Evolutionary conservation across 2,797 vertebrate genomes (phyloP).

Genomic region (Onychomys torridus): DNA sequence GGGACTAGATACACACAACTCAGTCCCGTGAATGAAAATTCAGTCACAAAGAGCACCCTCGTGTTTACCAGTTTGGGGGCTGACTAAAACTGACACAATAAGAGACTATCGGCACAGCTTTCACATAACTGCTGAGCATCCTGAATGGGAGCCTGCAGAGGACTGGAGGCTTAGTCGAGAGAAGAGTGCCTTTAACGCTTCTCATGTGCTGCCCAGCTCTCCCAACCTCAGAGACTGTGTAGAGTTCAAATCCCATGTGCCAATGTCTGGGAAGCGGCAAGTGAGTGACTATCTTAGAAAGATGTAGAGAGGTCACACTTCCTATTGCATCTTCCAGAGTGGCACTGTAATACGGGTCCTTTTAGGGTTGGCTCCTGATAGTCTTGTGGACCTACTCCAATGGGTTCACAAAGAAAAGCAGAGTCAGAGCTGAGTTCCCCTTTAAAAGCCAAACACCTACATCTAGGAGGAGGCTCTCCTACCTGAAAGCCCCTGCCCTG

Average conservation of each 20-base stretch:
- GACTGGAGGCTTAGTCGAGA: neutral
- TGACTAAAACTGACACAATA: neutral
- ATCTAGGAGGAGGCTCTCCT: conserved; percentile 69
- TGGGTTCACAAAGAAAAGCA: conserved; percentile 71
- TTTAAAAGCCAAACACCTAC: conserved; percentile 82
- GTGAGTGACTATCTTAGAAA: conserved; percentile 57
- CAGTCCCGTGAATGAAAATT: conserved; percentile 55
- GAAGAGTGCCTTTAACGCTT: neutral
- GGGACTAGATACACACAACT: conserved; percentile 48
- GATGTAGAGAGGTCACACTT: conserved; percentile 38
- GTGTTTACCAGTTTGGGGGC: neutral
- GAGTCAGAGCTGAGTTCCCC: conserved; percentile 78
- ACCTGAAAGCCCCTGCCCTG: conserved; percentile 60
- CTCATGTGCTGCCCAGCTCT: neutral
- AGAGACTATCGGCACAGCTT: neutral
- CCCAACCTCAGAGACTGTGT: neutral
- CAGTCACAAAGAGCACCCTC: conserved; percentile 70
- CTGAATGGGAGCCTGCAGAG: neutral
- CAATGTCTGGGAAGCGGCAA: neutral
- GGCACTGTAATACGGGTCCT: conserved; percentile 62
- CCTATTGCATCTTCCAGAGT: conserved; percentile 64
- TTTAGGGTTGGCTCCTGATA: conserved; percentile 69
- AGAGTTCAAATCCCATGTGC: neutral
- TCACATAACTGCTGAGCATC: neutral
- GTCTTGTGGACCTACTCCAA: conserved; percentile 67